Evolutionary conservation across 2,113 vertebrate species (phyloP), one percentile per base, ranked within the genome.

Genomic region (Fulica atra): DNA sequence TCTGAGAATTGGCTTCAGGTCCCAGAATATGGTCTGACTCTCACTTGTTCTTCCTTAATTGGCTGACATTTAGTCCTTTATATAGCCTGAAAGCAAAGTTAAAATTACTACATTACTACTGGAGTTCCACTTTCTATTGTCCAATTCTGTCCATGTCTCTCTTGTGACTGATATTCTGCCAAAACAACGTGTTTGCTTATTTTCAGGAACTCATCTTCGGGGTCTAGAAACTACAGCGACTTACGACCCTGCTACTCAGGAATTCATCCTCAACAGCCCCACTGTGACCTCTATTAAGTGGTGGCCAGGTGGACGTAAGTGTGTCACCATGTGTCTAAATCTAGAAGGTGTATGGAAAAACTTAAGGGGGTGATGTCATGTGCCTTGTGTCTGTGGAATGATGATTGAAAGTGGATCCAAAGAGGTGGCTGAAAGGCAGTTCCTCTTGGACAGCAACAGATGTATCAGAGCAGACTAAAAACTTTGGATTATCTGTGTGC

Each of bases 231-330:
- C 99, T 51, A 99, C 99, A 23, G 99, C 99, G 77, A 99, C 99
- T 13, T 99, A 99, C 0, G 99, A 99, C 90, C 98, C 99, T 18
- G 94, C 98, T 60, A 99, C 99, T 3, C 99, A 99, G 93, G 99
- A 99, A 95, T 99, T 99, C 96, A 98, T 99, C 63, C 93, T 99
- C 78, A 99, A 99, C 97, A 99, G 99, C 91, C 99, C 99, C 51
- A 99, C 99, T 6, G 98, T 99, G 95, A 99, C 99, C 88, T 99
- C 99, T 84, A 99, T 99, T 94, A 99, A 99, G 91, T 99, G 99
- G 99, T 99, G 99, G 99, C 99, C 99, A 20, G 99, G 99, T 76
- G 99, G 99, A 96, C 98, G 99, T 99, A 98, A 99, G 99, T 98
- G 80, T 60, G 50, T 70, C 42, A 8, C 25, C 64, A 9, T 26